Base-by-base conservation (phyloP, 2,888 invertebrate genomes). In the Folsomia manolachei region DNA sequence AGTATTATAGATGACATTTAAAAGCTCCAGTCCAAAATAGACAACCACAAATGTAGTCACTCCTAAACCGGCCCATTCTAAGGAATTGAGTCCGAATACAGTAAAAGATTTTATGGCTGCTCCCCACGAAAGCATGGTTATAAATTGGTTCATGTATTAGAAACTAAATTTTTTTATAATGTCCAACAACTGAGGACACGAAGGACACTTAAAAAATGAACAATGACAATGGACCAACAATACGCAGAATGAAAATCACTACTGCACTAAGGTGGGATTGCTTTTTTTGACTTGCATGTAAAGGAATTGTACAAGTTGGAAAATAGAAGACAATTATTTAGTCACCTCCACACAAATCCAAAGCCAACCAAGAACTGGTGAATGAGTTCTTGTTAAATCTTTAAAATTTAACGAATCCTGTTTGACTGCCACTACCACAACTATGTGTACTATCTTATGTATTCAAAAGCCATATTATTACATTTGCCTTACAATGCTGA, bases 1-100 rank as follows among this genome's bases (percentile, higher is more conserved):
- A 7, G 80, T 80, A 66, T 80, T 79, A 52, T 80, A 78, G 56
- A 80, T 78, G 52, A 79, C 78, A 60, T 79, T 69, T 11, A 80
- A 25, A 19, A 80, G 73, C 60, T 79, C 80, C 24, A 69, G 27
- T 39, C 80, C 80, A 70, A 80, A 80, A 63, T 79, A 80, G 70
- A 78, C 70, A 61, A 80, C 79, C 19, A 80, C 79, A 67, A 80
- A 80, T 14, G 78, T 78, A 7, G 79, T 78, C 26, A 79, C 75
- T 14, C 75, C 76, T n/a, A 79, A 65, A 19, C 79, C 80, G n/a
- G 79, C 78, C 79, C 80, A 80, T 74, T 81, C 80, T 65, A 81
- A 66, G 1, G 79, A 76, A 67, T 79, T 81, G 2, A 80, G 76
- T 27, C 79, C 79, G 52, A 78, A 78, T 25, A 80, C 71, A 23